A percentile compares a stretch with the other conserved stretches of the same genome.
Evolutionary conservation across 2,888 invertebrate genomes (phyloP).

Genomic region (Julus scandinavius): DNA sequence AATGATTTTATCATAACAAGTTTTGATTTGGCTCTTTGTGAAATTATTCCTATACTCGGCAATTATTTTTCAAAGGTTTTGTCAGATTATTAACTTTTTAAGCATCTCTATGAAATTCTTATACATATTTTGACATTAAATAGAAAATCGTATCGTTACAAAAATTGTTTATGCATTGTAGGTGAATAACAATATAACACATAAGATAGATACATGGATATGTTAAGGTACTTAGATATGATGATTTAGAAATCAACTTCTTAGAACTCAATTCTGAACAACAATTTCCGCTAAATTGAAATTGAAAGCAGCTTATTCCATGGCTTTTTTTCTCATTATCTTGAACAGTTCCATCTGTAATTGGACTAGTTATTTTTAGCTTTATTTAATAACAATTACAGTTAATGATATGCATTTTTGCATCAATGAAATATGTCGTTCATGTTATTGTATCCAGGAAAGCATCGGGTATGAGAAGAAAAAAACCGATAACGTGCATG

Average conservation of each 20-base stretch:
- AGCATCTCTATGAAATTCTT: no score
- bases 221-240: no score
- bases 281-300: neutral
- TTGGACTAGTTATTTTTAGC: neutral
- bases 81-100: no score
- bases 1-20: no score
- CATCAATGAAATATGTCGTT: neutral
- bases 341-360: neutral
- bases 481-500: neutral
- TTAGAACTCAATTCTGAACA: neutral
- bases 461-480: neutral
- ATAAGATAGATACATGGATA: no score
- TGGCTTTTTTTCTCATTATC: neutral
- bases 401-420: neutral
- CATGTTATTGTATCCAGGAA: neutral
- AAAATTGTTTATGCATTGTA: no score
- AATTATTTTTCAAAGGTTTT: no score
- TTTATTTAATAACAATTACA: neutral
- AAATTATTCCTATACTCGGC: no score
- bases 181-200: no score
- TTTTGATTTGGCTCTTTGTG: no score
- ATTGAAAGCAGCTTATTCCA: neutral
- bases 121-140: no score
- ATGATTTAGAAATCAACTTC: neutral
- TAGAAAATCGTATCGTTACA: no score